These are phyloP conservation scores for Drosophila littoralis DNA, from an alignment of 1,140 invertebrate genomes.

Conservation along the genomic window DNA sequence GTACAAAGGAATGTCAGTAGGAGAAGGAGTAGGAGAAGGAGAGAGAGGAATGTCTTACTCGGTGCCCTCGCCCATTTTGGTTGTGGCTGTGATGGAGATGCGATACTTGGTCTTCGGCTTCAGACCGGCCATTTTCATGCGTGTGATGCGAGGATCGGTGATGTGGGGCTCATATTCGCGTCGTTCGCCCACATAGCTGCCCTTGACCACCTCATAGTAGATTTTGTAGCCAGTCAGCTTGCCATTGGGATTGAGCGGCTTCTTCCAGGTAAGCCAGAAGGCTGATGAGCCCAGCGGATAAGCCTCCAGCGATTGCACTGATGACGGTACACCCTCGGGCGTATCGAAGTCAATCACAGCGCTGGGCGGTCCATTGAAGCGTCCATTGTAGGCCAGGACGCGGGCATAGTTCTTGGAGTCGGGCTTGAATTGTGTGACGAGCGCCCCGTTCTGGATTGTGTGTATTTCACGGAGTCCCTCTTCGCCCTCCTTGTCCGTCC, in stretches of 20 bases:
- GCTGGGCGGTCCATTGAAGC: slow-evolving; percentile 95
- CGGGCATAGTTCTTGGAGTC: slow-evolving; percentile 95
- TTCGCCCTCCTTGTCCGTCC: slow-evolving; percentile 93
- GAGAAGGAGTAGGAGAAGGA: background rate
- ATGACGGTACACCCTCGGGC: slow-evolving; percentile 96
- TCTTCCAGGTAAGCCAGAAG: slow-evolving; percentile 95
- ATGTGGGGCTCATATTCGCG: slow-evolving; percentile 91
- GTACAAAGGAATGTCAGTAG: background rate
- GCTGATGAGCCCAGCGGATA: slow-evolving; percentile 95
- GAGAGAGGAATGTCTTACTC: slow-evolving; percentile 85
- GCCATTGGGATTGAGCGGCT: slow-evolving; percentile 96
- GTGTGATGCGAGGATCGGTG: slow-evolving; percentile 89
- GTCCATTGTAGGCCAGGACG: slow-evolving; percentile 95
- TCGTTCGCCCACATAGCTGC: slow-evolving; percentile 88
- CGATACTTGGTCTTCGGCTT: slow-evolving; percentile 95
- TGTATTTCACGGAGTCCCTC: slow-evolving; percentile 91
- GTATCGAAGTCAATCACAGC: slow-evolving; percentile 93
- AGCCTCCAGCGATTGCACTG: slow-evolving; percentile 92
- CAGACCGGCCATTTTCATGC: slow-evolving; percentile 93
- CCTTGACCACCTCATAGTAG: slow-evolving; percentile 93
- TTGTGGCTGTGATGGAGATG: slow-evolving; percentile 93
- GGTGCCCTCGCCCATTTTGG: slow-evolving; percentile 92
- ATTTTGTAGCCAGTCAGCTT: slow-evolving; percentile 96
- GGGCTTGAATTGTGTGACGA: slow-evolving; percentile 95
- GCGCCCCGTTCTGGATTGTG: slow-evolving; percentile 88